phyloP scores from a whole-genome alignment of 2,888 invertebrate species.

The Diadegma fenestrale region DNA sequence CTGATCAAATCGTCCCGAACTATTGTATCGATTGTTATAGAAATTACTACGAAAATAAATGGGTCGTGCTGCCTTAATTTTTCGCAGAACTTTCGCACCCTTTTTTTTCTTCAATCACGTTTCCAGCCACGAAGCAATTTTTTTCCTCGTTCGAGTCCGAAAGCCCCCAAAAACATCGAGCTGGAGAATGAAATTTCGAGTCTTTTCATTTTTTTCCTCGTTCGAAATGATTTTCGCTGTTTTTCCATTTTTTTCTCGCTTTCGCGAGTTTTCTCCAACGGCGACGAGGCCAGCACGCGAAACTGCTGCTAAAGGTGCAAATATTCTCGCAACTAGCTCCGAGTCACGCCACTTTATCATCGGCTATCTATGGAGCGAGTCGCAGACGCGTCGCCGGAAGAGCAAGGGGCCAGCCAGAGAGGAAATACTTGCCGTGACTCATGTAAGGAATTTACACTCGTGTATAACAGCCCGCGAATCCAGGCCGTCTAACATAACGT shows the following conservation, averaged over 20 bases:
- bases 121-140: neutral
- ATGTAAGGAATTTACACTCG: conserved; percentile 76
- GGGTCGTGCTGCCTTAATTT: conserved; percentile 29
- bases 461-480: conserved; percentile 41
- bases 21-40: conserved; percentile 24
- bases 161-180: no score
- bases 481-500: conserved; percentile 67
- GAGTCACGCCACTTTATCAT: conserved; percentile 65
- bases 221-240: conserved; percentile 12
- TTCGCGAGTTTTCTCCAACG: neutral
- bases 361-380: conserved; percentile 53
- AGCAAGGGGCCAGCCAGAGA: conserved; percentile 66
- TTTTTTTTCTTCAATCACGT: neutral
- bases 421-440: conserved; percentile 77
- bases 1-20: neutral
- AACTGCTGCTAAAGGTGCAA: conserved; percentile 62
- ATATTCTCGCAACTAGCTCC: conserved; percentile 54
- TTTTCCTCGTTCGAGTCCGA: neutral
- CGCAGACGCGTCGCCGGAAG: conserved; percentile 37
- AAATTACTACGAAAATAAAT: conserved; percentile 26
- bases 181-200: no score
- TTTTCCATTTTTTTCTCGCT: neutral
- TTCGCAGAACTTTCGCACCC: neutral
- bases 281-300: conserved; percentile 42
- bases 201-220: no score